Evolutionary conservation across 2,797 vertebrate species (phyloP), one percentile per base, ranked within the genome.

Genomic region (Aphelocoma californica): DNA sequence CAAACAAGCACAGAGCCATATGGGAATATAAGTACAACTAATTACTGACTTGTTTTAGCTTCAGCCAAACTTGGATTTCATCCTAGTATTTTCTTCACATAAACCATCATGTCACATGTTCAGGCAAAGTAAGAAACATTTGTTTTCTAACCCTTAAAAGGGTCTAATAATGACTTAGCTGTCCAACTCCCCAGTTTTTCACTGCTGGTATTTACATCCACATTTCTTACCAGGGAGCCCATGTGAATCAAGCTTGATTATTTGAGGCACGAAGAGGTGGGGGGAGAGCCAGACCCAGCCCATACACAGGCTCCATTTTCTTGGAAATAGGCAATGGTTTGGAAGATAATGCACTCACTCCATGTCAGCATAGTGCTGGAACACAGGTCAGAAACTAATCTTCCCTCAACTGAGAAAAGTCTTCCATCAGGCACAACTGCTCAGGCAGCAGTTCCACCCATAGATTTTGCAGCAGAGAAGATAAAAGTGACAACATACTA

Each of bases 51-150:
- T 86, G 14, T 90, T 95, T 83, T 54, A 58, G 65, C 77, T 96
- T 94, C 90, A 89, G 86, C n/a, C 42, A 88, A 57, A 58, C 72
- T 94, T 94, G 93, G 95, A 94, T 54, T 83, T 65, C 57, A 51
- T 96, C 94, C 94, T 88, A 89, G 86, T 53, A 56, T 74, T 93
- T 92, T 93, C 70, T 84, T 89, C 70, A 62, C 58, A 77, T 81
- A 79, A 82, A 54, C 64, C 69, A 81, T 90, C 91, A 78, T 48
- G 61, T 86, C 67, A 93, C 79, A 38, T 31, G 57, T 19, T 86
- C 72, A 71, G 32, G 20, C 65, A 83, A 91, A 95, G 36, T 21
- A 75, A 81, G 21, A 28, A 70, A 84, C 31, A 45, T 54, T 31
- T 67, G 11, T 79, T 86, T 94, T 48, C 53, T 85, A 78, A 47